Evolutionary conservation across 2,888 invertebrate species (phyloP).

Genomic region (Elegia similella): DNA sequence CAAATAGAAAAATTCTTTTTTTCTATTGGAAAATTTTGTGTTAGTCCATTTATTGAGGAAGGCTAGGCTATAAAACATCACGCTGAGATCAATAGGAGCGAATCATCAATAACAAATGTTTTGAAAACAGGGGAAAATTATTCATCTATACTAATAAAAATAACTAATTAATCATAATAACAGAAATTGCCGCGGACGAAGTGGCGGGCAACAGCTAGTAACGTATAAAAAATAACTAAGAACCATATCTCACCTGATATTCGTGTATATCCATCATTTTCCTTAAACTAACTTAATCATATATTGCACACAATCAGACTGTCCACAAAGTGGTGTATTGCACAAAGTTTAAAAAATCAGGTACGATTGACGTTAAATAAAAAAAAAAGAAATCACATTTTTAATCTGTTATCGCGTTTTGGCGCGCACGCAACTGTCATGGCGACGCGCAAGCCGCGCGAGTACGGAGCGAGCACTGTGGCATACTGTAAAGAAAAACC

Average conservation of each 20-base stretch:
- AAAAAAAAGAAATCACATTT: constrained; percentile 35
- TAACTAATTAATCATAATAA: no score
- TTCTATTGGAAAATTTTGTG: no score
- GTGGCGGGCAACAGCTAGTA: no score
- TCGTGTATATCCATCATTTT: constrained; percentile 70
- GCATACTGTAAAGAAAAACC: constrained; percentile 10
- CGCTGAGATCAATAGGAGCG: no score
- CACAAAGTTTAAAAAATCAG: constrained; percentile 57
- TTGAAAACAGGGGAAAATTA: no score
- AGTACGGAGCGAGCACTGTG: constrained; percentile 8
- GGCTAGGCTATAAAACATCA: no score
- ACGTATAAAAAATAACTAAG: neutral
- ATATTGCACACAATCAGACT: constrained; percentile 75
- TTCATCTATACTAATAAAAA: no score
- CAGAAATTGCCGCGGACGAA: no score
- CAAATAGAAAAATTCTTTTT: no score
- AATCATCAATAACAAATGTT: no score
- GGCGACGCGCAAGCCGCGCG: constrained; percentile 19
- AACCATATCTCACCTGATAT: constrained; percentile 61
- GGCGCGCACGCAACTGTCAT: constrained; percentile 27
- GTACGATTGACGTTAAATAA: constrained; percentile 45
- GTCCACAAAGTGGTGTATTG: constrained; percentile 68
- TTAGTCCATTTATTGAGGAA: no score
- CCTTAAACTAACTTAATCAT: constrained; percentile 35
- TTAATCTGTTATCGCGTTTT: constrained; percentile 22